Evolutionary conservation across 1,140 invertebrate species (phyloP).

Genomic region (Hydropsyche tenuis): DNA sequence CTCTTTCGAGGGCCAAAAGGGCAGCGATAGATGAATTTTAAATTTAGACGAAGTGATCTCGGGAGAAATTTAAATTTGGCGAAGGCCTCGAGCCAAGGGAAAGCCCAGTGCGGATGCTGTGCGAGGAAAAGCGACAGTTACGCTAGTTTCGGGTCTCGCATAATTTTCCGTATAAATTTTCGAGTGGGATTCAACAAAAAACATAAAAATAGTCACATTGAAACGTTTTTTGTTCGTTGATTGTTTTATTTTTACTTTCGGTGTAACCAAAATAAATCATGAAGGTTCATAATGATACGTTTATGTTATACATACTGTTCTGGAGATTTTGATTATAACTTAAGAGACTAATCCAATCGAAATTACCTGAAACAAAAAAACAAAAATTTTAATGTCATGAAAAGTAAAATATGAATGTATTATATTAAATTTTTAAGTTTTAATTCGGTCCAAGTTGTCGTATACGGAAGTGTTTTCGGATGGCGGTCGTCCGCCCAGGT

Average conservation of each 20-base stretch:
- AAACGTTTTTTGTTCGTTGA: too few relatives aligned
- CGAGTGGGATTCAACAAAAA: not conserved
- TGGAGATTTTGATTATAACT: too few relatives aligned
- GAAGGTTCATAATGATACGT: too few relatives aligned
- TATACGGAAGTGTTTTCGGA: slow-evolving; percentile 30
- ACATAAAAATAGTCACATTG: too few relatives aligned
- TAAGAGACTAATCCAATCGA: too few relatives aligned
- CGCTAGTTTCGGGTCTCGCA: not conserved
- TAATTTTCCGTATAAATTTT: too few relatives aligned
- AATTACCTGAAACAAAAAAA: slow-evolving; percentile 31
- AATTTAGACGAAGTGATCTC: slow-evolving; percentile 46
- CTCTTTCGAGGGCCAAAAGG: slow-evolving; percentile 1
- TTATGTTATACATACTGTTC: too few relatives aligned
- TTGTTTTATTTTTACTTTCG: too few relatives aligned
- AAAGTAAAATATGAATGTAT: not conserved
- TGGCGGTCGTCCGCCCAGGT: slow-evolving; percentile 30
- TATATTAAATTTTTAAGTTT: slow-evolving; percentile 25
- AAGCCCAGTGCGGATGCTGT: not conserved
- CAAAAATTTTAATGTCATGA: too few relatives aligned
- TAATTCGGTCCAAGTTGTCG: slow-evolving; percentile 32
- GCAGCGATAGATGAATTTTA: slow-evolving; percentile 40
- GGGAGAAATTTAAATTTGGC: slow-evolving; percentile 46
- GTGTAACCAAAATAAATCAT: too few relatives aligned
- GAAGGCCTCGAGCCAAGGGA: not conserved
- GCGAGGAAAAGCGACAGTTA: not conserved